Evolutionary conservation across 1,140 invertebrate species (phyloP).

Genomic region (Lysiphlebus fabarum): DNA sequence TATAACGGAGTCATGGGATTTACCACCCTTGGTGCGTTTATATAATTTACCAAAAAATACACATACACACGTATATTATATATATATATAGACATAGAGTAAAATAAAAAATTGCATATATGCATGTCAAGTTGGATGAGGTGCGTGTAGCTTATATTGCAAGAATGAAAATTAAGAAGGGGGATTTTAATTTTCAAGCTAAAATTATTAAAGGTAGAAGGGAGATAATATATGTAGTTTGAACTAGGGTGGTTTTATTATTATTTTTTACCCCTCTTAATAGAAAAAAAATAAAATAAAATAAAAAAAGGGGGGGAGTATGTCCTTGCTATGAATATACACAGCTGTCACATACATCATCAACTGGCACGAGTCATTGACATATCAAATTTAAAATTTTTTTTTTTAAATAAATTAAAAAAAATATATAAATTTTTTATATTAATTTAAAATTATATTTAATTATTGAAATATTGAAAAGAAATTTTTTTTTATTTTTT

Average conservation of each 20-base stretch:
- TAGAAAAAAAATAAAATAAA: constrained; percentile 21
- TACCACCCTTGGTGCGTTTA: constrained; percentile 17
- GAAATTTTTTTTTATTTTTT: too few relatives aligned
- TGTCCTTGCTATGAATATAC: constrained; percentile 17
- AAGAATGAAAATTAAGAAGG: too few relatives aligned
- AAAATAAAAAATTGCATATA: not conserved
- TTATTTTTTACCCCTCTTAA: not conserved
- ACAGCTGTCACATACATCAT: constrained; percentile 33
- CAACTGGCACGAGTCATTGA: constrained; percentile 45
- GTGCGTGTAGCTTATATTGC: too few relatives aligned
- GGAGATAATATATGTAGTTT: not conserved
- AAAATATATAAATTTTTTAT: too few relatives aligned
- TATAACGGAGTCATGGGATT: not conserved
- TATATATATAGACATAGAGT: too few relatives aligned
- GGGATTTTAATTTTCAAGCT: too few relatives aligned
- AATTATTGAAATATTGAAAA: too few relatives aligned
- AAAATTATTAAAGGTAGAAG: not conserved
- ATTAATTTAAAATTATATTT: too few relatives aligned
- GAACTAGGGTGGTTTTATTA: constrained; percentile 5
- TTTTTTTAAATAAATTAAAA: constrained; percentile 11
- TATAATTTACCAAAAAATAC: too few relatives aligned
- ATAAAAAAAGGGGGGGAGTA: constrained; percentile 19
- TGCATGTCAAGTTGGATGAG: too few relatives aligned
- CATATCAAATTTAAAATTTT: constrained; percentile 41
- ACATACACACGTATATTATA: too few relatives aligned